phyloP scores from a whole-genome alignment of 2,797 vertebrate species.

The Lycodopsis pacificus region DNA sequence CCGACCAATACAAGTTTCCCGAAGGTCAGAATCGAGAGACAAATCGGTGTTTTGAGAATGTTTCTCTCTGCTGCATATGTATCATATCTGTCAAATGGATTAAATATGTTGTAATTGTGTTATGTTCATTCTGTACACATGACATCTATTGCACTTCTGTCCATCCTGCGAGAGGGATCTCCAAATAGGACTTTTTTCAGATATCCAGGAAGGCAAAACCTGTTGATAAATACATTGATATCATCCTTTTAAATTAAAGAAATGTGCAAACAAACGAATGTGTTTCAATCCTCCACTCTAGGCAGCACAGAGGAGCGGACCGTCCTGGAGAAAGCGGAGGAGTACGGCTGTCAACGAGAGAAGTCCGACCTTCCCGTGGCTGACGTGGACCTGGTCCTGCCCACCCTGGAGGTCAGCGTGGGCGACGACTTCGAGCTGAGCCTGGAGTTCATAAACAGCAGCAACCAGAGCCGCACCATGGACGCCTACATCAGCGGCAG shows the following conservation, averaged over 20 bases:
- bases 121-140: too few species aligned
- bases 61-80: not conserved
- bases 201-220: not conserved
- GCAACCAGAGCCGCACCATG: conserved; percentile 77
- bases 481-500: conserved; percentile 88
- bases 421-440: conserved; percentile 89
- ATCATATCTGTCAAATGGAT: too few species aligned
- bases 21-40: conserved; percentile 85
- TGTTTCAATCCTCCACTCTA: conserved; percentile 53
- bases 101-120: too few species aligned
- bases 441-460: conserved; percentile 88
- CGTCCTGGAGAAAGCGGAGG: conserved; percentile 91
- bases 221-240: not conserved
- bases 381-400: conserved; percentile 88
- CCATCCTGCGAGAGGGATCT: too few species aligned
- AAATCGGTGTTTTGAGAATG: not conserved
- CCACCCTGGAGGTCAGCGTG: conserved; percentile 82
- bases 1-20: conserved; percentile 92
- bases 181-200: not conserved
- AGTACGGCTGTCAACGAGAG: conserved; percentile 88
- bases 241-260: not conserved
- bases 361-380: conserved; percentile 46
- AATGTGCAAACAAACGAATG: not conserved
- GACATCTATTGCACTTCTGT: too few species aligned
- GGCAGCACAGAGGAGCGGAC: conserved; percentile 91